These are phyloP conservation scores for Pantherophis guttatus DNA, from an alignment of 2,113 vertebrate genomes.

Conservation along the genomic window DNA sequence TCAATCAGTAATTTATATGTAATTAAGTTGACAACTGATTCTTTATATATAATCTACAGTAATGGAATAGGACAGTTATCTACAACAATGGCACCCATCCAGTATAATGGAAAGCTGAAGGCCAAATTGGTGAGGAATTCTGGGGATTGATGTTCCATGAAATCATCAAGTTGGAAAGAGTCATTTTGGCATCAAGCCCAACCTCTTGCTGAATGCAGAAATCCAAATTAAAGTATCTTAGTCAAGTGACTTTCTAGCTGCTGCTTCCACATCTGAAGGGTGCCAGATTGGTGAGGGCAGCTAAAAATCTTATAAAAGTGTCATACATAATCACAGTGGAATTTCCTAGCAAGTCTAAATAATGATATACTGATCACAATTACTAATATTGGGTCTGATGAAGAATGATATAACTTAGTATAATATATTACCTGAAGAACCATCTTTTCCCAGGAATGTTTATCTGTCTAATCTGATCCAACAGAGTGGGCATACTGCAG, in stretches of 20 bases:
- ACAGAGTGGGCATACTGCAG: too few species aligned
- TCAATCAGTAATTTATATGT: background rate
- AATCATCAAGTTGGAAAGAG: background rate
- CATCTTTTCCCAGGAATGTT: too few species aligned
- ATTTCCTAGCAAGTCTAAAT: background rate
- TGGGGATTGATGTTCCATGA: background rate
- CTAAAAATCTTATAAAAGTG: background rate
- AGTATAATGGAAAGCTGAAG: background rate
- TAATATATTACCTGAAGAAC: background rate
- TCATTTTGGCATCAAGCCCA: background rate
- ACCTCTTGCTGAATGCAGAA: background rate
- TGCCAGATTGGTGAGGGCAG: background rate
- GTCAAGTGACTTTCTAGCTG: background rate
- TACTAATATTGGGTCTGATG: background rate
- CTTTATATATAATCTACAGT: background rate
- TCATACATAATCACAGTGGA: background rate
- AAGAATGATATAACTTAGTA: background rate
- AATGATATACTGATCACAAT: background rate
- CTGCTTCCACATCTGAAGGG: background rate
- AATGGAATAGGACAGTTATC: background rate
- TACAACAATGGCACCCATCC: background rate
- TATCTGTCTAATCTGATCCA: too few species aligned
- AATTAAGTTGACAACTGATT: background rate
- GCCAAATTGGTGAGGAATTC: background rate
- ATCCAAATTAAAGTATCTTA: background rate